These are phyloP conservation scores for Drosophila neutralis DNA, from an alignment of 2,888 invertebrate species.

Conservation along the genomic window DNA sequence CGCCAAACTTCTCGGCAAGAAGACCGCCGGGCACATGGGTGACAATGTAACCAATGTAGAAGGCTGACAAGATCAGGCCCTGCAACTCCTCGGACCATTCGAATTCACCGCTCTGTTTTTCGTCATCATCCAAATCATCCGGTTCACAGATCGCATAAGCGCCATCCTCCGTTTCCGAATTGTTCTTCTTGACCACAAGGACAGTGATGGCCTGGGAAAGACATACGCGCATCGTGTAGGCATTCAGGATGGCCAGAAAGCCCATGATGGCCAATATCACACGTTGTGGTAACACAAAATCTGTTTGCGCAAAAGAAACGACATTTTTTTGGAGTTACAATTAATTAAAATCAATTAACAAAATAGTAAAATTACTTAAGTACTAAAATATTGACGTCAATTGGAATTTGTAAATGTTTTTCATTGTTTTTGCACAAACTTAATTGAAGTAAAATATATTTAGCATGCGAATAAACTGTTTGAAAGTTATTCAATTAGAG, in stretches of 20 bases:
- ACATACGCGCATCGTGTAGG: conserved; percentile 91
- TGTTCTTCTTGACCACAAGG: conserved; percentile 86
- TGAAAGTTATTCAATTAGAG: conserved; percentile 60
- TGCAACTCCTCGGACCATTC: conserved; percentile 90
- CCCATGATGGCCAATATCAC: conserved; percentile 90
- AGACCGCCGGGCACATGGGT: conserved; percentile 94
- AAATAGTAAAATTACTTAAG: conserved; percentile 12
- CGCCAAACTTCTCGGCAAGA: conserved; percentile 92
- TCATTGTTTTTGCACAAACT: conserved; percentile 10
- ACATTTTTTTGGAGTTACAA: conserved; percentile 5
- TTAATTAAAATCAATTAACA: conserved; percentile 6
- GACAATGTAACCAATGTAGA: conserved; percentile 94
- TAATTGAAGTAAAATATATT: conserved; percentile 39
- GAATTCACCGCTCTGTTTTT: conserved; percentile 64
- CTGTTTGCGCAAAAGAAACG: conserved; percentile 50
- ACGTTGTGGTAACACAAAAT: conserved; percentile 86
- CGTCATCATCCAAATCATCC: conserved; percentile 62
- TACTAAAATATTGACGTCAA: conserved; percentile 43
- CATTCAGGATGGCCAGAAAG: conserved; percentile 89
- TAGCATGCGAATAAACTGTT: conserved; percentile 65
- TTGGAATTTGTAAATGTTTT: conserved; percentile 7
- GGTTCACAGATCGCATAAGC: conserved; percentile 68
- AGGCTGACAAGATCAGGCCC: conserved; percentile 92
- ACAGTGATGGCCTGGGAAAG: conserved; percentile 90
- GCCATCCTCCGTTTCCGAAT: conserved; percentile 49